A percentile compares a stretch with the other conserved stretches of the same genome.
phyloP scores from a whole-genome alignment of 2,797 vertebrate genomes.

The Rhinophrynus dorsalis region DNA sequence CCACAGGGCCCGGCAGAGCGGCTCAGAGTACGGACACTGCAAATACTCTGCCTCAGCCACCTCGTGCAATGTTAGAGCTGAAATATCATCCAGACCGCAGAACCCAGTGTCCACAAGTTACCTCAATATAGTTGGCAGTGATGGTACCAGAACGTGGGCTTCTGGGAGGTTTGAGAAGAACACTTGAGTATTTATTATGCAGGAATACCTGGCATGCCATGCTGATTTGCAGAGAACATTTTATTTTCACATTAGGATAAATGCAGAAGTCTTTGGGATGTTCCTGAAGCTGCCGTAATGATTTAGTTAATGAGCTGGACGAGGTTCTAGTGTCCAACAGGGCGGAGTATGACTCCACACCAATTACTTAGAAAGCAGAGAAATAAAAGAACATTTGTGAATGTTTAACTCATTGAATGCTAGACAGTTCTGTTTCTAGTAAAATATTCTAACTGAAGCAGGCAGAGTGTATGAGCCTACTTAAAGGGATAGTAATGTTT shows the following conservation, averaged over 20 bases:
- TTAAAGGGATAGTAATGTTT: too few species aligned
- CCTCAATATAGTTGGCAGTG: conserved; percentile 50
- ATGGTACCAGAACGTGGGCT: conserved; percentile 31
- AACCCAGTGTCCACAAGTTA: conserved; percentile 48
- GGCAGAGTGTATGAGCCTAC: too few species aligned
- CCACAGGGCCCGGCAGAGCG: not conserved
- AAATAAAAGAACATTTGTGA: too few species aligned
- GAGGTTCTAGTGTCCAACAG: too few species aligned
- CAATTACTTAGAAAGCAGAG: too few species aligned
- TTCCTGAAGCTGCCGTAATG: too few species aligned
- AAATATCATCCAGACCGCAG: conserved; percentile 4
- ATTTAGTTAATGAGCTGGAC: too few species aligned
- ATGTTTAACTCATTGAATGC: too few species aligned
- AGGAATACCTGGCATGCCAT: conserved; percentile 29
- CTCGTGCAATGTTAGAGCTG: not conserved
- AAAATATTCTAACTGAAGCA: too few species aligned
- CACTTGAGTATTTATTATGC: conserved; percentile 44
- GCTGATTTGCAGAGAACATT: conserved; percentile 18
- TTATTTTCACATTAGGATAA: conserved; percentile 9
- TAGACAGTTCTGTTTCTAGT: too few species aligned
- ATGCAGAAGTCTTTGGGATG: too few species aligned
- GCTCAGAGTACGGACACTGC: not conserved
- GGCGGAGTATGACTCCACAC: too few species aligned
- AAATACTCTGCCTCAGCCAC: conserved; percentile 1
- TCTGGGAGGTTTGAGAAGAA: conserved; percentile 53